Base-by-base conservation (phyloP, 2,888 invertebrate genomes). In the Dynastes grantii region DNA sequence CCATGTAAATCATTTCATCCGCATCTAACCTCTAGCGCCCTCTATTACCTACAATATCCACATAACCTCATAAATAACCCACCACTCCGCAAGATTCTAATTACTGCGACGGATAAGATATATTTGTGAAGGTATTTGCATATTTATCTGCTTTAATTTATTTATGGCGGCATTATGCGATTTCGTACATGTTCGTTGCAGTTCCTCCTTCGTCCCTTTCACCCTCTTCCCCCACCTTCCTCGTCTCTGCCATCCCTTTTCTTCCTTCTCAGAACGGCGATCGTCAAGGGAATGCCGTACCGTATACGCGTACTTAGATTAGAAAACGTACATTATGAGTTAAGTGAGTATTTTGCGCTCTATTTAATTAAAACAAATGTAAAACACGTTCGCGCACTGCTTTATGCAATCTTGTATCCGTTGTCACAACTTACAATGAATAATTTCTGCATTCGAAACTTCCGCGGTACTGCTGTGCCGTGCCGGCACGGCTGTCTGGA, bases 131-230 rank as follows among this genome's bases (percentile, higher is more conserved):
- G 73, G 73, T 58, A 73, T 73, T 73, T 73, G 73, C 73, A 73
- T 73, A 73, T 73, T 73, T 73, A 73, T 73, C 73, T 73, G 73
- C 73, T 73, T 58, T 73, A 58, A 73, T 73, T 73, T 73, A 73
- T 73, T 73, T 73, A 73, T 73, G 73, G 73, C 16, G 9, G 58
- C 22, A 73, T 73, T 73, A 73, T 73, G 73, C 73, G 58, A 58
- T 58, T 61, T 51, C 5, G 51, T 53, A 45, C 22, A 49, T 68
- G 51, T 68, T 51, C 27, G 29, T 22, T 58, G 55, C 55, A 58
- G 22, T 16, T 58, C 55, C 29, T 29, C 64, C 64, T 13, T n/a
- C 32, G 16, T 16, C 8, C 40, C 27, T 13, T n/a, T 58, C 11
- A 0, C 22, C 4, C 9, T 11, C 22, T 29, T 16, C 58, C 22